phyloP scores from a whole-genome alignment of 53 echinoderm and acorn worm genomes.

The Mesocentrotus franciscanus region DNA sequence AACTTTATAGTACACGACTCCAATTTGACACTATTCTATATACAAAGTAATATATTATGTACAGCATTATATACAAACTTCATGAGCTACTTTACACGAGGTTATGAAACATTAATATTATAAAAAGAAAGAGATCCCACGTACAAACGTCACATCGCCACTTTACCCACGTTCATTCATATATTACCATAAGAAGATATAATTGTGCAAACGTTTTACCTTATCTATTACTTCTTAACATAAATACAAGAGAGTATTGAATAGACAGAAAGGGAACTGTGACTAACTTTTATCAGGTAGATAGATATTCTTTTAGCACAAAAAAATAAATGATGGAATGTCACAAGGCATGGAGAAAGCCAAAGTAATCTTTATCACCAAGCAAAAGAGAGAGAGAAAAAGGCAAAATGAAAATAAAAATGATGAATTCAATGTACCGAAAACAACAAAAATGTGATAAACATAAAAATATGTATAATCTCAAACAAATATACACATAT shows the following conservation, averaged over 20 bases:
- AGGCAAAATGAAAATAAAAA: background rate
- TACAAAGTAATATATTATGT: conserved; percentile 49
- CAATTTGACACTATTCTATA: conserved; percentile 30
- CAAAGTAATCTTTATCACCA: background rate
- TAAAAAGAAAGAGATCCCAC: background rate
- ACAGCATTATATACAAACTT: conserved; percentile 44
- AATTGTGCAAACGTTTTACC: background rate
- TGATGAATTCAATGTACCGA: background rate
- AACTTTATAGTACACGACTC: conserved; percentile 24
- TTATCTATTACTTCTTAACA: background rate
- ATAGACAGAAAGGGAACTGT: background rate
- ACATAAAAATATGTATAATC: conserved; percentile 30
- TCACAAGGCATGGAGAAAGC: background rate
- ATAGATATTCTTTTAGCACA: conserved; percentile 13
- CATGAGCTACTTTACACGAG: conserved; percentile 7
- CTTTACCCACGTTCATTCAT: background rate
- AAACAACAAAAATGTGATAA: background rate
- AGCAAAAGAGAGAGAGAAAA: background rate
- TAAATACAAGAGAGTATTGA: background rate
- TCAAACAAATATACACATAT: conserved; percentile 25
- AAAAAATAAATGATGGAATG: conserved; percentile 36
- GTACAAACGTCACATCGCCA: conserved; percentile 27
- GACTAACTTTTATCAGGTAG: background rate
- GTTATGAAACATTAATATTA: conserved; percentile 39
- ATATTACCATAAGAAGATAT: background rate